Percentiles rank a stretch among this genome's conserved stretches.
These are phyloP conservation scores for Eulimnadia texana DNA, from an alignment of 1,140 invertebrate species.

Conservation along the genomic window DNA sequence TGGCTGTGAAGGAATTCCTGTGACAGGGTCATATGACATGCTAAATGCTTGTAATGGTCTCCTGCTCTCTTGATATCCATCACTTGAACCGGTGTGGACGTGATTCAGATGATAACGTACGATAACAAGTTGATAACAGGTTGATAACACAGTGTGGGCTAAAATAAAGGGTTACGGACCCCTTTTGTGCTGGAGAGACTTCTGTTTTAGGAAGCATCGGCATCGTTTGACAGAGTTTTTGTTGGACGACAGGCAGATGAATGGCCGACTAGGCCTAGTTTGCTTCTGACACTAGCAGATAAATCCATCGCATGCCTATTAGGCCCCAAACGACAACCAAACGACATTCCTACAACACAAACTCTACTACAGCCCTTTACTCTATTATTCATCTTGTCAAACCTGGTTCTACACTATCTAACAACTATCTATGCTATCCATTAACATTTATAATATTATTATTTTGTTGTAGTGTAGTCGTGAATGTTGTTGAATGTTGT, in stretches of 20 bases:
- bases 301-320: neutral
- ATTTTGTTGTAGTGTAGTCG: no score
- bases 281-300: neutral
- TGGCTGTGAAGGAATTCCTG: neutral
- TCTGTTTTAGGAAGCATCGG: neutral
- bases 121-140: no score
- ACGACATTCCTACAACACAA: neutral
- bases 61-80: neutral
- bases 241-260: neutral
- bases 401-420: no score
- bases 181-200: no score
- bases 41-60: neutral
- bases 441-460: no score
- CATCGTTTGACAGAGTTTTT: neutral
- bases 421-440: no score
- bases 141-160: no score
- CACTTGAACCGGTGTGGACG: no score
- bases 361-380: neutral
- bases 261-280: neutral
- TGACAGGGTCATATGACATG: neutral
- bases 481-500: no score
- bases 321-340: neutral
- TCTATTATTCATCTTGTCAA: no score
- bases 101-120: no score
- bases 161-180: neutral